These are phyloP conservation scores for Hipparchia sbordonii DNA, from an alignment of 2,888 invertebrate genomes.

Conservation along the genomic window DNA sequence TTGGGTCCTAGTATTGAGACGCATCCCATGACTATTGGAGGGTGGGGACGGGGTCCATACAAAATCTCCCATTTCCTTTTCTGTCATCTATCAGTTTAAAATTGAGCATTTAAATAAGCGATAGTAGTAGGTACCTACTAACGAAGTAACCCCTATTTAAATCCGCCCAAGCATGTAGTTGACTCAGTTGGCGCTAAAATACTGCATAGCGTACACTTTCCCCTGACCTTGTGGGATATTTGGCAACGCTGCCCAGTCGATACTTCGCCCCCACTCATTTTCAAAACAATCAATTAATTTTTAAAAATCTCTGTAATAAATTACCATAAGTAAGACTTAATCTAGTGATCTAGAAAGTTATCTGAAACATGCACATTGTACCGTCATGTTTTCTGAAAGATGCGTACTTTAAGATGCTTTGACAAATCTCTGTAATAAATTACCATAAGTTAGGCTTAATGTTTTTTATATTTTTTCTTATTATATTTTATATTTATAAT, in stretches of 20 bases:
- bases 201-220: conserved; percentile 51
- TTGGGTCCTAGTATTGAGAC: no score
- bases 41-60: no score
- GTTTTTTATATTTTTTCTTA: no score
- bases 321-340: not conserved
- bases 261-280: conserved; percentile 52
- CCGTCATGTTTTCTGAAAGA: no score
- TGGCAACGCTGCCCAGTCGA: conserved; percentile 52
- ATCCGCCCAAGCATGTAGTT: conserved; percentile 3
- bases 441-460: no score
- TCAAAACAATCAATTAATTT: conserved; percentile 25
- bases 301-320: not conserved
- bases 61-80: no score
- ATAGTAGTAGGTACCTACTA: not conserved
- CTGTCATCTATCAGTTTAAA: no score
- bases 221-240: conserved; percentile 52
- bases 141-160: conserved; percentile 1
- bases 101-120: not conserved
- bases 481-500: no score
- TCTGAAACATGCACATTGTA: no score
- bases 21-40: no score
- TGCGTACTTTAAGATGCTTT: no score
- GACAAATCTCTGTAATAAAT: no score
- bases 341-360: not conserved
- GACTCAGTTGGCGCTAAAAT: conserved; percentile 31